Conservation (phyloP, 2,113 vertebrate genomes). For the Pterophyllum scalare region DNA sequence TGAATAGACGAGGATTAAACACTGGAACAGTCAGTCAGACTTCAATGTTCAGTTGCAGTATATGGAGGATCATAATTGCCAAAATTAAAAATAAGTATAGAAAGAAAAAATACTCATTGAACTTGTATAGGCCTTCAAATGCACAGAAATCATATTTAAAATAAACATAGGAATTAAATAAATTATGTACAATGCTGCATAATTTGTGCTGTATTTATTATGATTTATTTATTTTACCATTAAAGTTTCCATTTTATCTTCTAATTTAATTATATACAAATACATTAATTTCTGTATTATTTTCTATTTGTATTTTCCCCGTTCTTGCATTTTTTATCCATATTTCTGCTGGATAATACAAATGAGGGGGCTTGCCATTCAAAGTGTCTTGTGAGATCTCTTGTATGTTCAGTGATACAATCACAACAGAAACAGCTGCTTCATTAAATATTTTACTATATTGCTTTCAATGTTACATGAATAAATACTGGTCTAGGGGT, state of each 20-base stretch:
- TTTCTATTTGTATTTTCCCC: not conserved
- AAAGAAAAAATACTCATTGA: not conserved
- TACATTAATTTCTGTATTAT: not conserved
- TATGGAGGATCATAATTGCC: not conserved
- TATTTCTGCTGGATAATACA: not conserved
- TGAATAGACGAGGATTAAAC: not conserved
- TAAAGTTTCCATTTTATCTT: not conserved
- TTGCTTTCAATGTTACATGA: not conserved
- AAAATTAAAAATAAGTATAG: not conserved
- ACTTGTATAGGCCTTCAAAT: not conserved
- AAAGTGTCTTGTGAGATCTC: not conserved
- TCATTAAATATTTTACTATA: not conserved
- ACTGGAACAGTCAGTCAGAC: not conserved
- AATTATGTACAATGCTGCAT: not conserved
- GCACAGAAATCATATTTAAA: not conserved
- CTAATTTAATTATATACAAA: not conserved
- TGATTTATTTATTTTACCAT: not conserved
- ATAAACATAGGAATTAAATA: not conserved
- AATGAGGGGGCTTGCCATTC: not conserved
- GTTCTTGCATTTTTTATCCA: not conserved
- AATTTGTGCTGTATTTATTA: not conserved
- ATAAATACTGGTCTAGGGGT: not conserved
- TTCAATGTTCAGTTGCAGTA: rapidly evolving
- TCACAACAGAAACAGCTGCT: too few relatives aligned
- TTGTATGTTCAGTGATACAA: too few relatives aligned